A percentile compares a stretch with the other conserved stretches of the same genome.
Conservation (phyloP, 2,797 vertebrate genomes). For the Tadarida brasiliensis region DNA sequence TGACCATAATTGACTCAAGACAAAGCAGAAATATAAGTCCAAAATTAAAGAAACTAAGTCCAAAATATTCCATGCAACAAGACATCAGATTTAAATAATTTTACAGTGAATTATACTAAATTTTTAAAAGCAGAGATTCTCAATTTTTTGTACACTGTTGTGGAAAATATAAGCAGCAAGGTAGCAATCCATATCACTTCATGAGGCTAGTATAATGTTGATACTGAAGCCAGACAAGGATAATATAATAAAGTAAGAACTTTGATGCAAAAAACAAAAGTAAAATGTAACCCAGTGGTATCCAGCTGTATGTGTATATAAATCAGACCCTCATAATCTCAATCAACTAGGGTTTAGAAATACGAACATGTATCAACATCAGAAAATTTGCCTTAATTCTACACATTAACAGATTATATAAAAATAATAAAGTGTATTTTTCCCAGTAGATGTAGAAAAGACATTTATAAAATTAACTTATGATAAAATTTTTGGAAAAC, state of each 20-base stretch:
- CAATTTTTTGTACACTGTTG: background rate
- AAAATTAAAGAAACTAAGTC: slow-evolving; percentile 20
- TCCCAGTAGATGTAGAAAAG: background rate
- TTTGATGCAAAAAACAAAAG: background rate
- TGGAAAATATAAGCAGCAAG: background rate
- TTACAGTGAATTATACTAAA: background rate
- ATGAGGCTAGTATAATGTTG: background rate
- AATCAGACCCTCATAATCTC: background rate
- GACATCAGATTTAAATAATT: background rate
- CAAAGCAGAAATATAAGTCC: background rate
- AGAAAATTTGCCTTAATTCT: background rate
- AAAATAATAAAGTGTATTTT: background rate
- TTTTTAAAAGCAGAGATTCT: background rate
- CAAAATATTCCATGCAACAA: background rate
- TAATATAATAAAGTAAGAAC: slow-evolving; percentile 1
- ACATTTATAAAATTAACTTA: slow-evolving; percentile 34
- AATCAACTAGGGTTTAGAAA: background rate
- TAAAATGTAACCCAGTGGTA: background rate
- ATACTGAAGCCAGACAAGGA: background rate
- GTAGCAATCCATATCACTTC: background rate
- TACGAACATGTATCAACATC: background rate
- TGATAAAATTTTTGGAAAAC: slow-evolving; percentile 1
- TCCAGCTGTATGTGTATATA: background rate
- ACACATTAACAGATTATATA: background rate
- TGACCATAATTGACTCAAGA: background rate